Evolutionary conservation across 2,113 vertebrate species (phyloP).

Genomic region (Eulemur macaco): DNA sequence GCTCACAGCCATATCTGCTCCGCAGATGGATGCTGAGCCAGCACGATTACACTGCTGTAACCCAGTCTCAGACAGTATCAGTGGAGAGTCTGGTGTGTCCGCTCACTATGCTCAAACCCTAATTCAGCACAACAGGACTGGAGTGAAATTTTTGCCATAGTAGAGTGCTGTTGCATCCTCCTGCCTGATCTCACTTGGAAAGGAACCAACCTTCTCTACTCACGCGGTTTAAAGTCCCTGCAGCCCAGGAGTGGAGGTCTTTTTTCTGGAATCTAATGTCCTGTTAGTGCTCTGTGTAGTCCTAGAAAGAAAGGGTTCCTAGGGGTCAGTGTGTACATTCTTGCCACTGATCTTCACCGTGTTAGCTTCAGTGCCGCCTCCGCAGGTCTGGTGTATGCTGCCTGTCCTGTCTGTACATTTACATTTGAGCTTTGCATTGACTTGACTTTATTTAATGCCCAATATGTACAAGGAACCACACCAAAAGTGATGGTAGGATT

Average conservation of each 20-base stretch:
- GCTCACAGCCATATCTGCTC: fast-evolving
- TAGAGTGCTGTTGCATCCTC: fast-evolving
- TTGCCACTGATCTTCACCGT: not conserved
- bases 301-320: too few relatives aligned
- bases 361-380: not conserved
- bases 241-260: too few relatives aligned
- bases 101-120: fast-evolving
- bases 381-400: fast-evolving
- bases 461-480: fast-evolving
- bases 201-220: too few relatives aligned
- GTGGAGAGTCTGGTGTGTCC: not conserved
- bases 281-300: not conserved
- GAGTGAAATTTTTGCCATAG: fast-evolving
- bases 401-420: not conserved
- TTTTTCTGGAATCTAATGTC: not conserved
- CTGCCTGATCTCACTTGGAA: fast-evolving
- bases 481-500: not conserved
- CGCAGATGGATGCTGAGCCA: fast-evolving
- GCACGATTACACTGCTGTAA: fast-evolving
- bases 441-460: not conserved
- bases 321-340: not conserved
- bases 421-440: not conserved
- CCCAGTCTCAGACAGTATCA: fast-evolving
- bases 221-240: not conserved
- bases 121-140: fast-evolving